Base-by-base conservation (phyloP, 2,888 invertebrate species). In the Trachelus tabidus region DNA sequence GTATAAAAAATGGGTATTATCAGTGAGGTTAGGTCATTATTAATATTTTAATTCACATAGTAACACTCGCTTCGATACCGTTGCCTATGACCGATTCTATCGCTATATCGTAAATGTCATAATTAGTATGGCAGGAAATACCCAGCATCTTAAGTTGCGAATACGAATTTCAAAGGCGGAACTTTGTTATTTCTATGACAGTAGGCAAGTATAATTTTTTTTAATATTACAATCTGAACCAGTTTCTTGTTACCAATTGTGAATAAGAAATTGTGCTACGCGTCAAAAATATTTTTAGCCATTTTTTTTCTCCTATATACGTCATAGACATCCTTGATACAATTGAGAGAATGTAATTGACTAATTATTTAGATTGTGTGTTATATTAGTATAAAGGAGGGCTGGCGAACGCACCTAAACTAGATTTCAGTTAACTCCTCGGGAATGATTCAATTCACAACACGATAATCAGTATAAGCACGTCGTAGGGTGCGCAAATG, bases 401-500 rank as follows among this genome's bases (percentile, higher is more conserved):
- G 15, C 9, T 56, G 9, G 23, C 56, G 23, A 56, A 23, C 23
- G 23, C 56, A 6, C 56, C 56, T 56, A 56, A 23, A 23, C 23
- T 56, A 56, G 56, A 56, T 56, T 56, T 9, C 15, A 23, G 9
- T 56, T 23, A 23, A 56, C 56, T 56, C 23, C 2, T 56, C 56
- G 23, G 56, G 56, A 56, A 56, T 23, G 56, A 56, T 9, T 56
- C 56, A 56, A 56, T 56, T 56, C 9, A 9, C 56, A 23, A 56
- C 56, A 56, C 9, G 68, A 30, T 77, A 75, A 77, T 75, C 40
- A 75, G 71, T 40, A 77, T 69, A 34, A 69, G 75, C 75, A 77
- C 77, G 68, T 40, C 75, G 68, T 69, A 68, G 77, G 75, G 73
- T 69, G 56, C 40, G 75, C 74, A 77, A 75, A 77, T 69, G 34